A percentile compares a stretch with the other conserved stretches of the same genome.
Evolutionary conservation across 2,113 vertebrate genomes (phyloP).

Genomic region (Callospermophilus lateralis): DNA sequence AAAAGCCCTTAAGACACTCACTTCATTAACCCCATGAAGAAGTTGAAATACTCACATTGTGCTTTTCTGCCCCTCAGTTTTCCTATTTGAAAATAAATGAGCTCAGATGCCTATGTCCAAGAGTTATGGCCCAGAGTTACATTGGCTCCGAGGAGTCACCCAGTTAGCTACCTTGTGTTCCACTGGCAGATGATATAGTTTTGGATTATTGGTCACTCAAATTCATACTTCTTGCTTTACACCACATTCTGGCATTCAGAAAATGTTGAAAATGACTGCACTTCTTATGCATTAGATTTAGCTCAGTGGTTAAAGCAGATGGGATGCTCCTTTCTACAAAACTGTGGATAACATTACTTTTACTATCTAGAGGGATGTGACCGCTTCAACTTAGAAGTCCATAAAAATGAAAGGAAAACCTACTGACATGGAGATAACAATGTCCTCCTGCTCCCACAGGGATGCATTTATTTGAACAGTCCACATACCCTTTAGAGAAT

Average conservation of each 20-base stretch:
- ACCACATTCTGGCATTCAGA: neutral
- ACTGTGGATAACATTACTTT: neutral
- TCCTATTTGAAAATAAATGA: neutral
- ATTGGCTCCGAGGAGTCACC: neutral
- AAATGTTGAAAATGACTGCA: neutral
- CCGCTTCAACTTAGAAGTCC: neutral
- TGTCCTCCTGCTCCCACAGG: neutral
- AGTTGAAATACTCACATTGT: neutral
- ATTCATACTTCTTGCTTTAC: neutral
- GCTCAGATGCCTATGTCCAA: neutral
- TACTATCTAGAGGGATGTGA: neutral
- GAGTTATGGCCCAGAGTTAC: neutral
- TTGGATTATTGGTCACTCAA: slow-evolving; percentile 21
- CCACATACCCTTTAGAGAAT: neutral
- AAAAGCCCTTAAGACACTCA: neutral
- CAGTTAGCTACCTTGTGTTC: neutral
- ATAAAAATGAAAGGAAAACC: slow-evolving; percentile 30
- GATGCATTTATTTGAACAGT: neutral
- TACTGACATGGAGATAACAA: neutral
- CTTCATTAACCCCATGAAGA: neutral
- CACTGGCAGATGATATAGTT: neutral
- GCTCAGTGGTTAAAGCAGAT: neutral
- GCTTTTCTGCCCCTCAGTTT: neutral
- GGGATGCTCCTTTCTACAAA: neutral
- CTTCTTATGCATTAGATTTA: slow-evolving; percentile 31